Conservation (phyloP, 92 coral and sea anemone species). For the Blastomussa wellsi region DNA sequence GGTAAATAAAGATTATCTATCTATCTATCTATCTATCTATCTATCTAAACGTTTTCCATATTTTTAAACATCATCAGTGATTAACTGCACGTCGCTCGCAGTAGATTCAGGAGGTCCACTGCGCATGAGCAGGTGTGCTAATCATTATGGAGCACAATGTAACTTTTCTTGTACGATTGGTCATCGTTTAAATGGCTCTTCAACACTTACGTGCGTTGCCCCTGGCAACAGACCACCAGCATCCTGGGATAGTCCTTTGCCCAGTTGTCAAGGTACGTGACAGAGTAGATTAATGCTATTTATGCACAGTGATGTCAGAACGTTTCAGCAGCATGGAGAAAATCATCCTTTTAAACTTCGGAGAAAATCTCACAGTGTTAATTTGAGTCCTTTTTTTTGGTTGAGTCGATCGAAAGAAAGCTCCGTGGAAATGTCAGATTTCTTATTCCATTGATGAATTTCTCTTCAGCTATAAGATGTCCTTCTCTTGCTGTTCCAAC, state of each 20-base stretch:
- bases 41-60: too few relatives aligned
- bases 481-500: constrained; percentile 35
- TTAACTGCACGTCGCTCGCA: constrained; percentile 18
- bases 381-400: too few relatives aligned
- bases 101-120: constrained; percentile 17
- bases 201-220: constrained; percentile 10
- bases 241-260: constrained; percentile 22
- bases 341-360: too few relatives aligned
- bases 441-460: neutral
- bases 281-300: neutral
- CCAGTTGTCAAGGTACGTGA: constrained; percentile 14
- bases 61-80: neutral
- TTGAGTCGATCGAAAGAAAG: too few relatives aligned
- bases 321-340: too few relatives aligned
- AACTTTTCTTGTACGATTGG: constrained; percentile 15
- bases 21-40: too few relatives aligned
- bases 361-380: too few relatives aligned
- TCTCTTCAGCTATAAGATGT: constrained; percentile 39
- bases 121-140: constrained; percentile 16
- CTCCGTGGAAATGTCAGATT: too few relatives aligned
- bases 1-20: too few relatives aligned
- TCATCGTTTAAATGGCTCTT: constrained; percentile 22
- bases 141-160: constrained; percentile 14
- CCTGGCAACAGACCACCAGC: constrained; percentile 5
- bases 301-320: too few relatives aligned